Evolutionary conservation across 2,888 invertebrate genomes (phyloP), one percentile per base, ranked within the genome.

Genomic region (Allacma fusca): DNA sequence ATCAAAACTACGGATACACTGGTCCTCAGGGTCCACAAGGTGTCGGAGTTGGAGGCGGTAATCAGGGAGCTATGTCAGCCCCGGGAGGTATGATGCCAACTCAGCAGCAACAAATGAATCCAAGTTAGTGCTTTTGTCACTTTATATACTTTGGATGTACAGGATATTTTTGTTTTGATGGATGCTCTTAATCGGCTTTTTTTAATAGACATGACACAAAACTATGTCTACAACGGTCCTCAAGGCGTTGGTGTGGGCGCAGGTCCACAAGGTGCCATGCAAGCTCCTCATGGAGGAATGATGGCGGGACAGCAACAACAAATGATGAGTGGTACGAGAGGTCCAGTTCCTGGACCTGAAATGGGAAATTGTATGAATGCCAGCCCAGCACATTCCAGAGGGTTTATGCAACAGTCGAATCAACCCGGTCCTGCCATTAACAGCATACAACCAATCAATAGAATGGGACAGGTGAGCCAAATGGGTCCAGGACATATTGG

Each of bases 281-380:
- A 62, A 62, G 44, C n/a, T 72, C 59, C 72, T 68, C 75, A 78
- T 9, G 81, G 79, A 40, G 78, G 82, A 75, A 79, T 79, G 74
- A 50, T 50, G 50, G 16, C 50, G 2, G 77, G 78, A 19, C 78
- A 76, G 12, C 83, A 83, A 62, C 81, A 89, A 65, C 90, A 90
- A 82, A 90, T 91, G 89, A 90, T 90, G 89, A 88, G 88, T 70
- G 90, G 90, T 83, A 90, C 90, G 81, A 90, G 90, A 67, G 84
- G 79, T 40, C 85, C 82, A 62, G 83, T 82, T 57, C 83, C 78
- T 65, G 78, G 80, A 71, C 50, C 81, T 2, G 24, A 62, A 62
- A 62, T 62, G 62, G 62, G 62, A 62, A 62, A 62, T 62, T 62
- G 9, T 62, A 83, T 83, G 82, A 81, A 79, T 19, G 78, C 81